Percentiles rank a stretch among this genome's conserved stretches.
phyloP scores from a whole-genome alignment of 2,113 vertebrate genomes.

The Pedetes capensis region DNA sequence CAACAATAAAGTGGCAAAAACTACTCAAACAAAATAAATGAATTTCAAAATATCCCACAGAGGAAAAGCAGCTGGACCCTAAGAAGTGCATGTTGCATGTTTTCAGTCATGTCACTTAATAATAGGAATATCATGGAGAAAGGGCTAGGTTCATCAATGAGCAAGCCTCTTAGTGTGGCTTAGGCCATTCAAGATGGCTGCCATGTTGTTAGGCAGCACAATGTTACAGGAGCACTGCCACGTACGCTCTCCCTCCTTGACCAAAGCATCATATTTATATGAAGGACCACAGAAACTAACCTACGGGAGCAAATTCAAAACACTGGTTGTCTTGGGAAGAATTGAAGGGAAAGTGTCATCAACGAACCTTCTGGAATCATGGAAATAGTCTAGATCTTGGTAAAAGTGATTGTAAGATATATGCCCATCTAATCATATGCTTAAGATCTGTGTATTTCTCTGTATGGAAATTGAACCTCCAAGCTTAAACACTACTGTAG shows the following conservation, averaged over 20 bases:
- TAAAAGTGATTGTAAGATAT: background rate
- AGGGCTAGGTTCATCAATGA: background rate
- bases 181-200: background rate
- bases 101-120: background rate
- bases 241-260: background rate
- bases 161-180: background rate
- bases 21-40: too few species aligned
- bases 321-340: background rate
- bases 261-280: background rate
- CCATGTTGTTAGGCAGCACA: background rate
- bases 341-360: background rate
- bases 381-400: background rate
- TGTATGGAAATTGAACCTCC: background rate
- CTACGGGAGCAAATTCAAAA: background rate
- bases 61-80: background rate
- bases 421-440: too few species aligned
- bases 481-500: background rate
- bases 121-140: background rate
- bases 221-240: background rate
- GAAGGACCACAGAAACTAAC: background rate
- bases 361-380: background rate
- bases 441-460: background rate
- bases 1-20: background rate
- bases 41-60: background rate
- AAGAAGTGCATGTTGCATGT: fast-evolving